Conservation (phyloP, 2,797 vertebrate genomes). For the Apogon talboti region DNA sequence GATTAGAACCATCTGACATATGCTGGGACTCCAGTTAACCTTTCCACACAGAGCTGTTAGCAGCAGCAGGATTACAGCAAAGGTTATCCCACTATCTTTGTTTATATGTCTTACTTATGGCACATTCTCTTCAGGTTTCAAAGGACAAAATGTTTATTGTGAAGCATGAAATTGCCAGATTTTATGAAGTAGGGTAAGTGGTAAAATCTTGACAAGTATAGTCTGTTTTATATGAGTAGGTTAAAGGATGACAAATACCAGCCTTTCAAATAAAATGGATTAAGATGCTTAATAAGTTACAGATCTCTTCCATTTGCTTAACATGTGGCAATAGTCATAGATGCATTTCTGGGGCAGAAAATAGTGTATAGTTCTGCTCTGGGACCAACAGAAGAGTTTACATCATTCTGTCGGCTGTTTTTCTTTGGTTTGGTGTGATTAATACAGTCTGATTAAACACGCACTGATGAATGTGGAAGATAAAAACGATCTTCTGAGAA, state of each 20-base stretch:
- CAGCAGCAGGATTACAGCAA: not conserved
- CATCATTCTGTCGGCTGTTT: not conserved
- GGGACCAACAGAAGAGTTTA: not conserved
- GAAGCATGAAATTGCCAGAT: not conserved
- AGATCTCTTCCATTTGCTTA: slow-evolving; percentile 32
- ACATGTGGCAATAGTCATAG: slow-evolving; percentile 44
- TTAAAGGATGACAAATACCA: not conserved
- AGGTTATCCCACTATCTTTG: not conserved
- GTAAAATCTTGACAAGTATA: not conserved
- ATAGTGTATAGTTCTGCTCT: not conserved
- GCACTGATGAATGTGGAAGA: not conserved
- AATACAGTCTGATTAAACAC: not conserved
- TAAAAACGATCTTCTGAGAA: not conserved
- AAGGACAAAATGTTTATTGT: not conserved
- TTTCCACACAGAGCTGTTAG: not conserved
- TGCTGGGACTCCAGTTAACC: slow-evolving; percentile 19
- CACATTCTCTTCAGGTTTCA: not conserved
- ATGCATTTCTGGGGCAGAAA: slow-evolving; percentile 18
- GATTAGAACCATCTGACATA: slow-evolving; percentile 40
- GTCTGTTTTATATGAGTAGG: not conserved
- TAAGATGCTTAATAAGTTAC: slow-evolving; percentile 38
- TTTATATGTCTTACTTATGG: not conserved
- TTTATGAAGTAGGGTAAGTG: not conserved
- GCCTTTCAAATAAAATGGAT: slow-evolving; percentile 20
- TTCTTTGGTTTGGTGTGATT: not conserved